phyloP scores from a whole-genome alignment of 2,797 vertebrate species.

The Squalus acanthias region DNA sequence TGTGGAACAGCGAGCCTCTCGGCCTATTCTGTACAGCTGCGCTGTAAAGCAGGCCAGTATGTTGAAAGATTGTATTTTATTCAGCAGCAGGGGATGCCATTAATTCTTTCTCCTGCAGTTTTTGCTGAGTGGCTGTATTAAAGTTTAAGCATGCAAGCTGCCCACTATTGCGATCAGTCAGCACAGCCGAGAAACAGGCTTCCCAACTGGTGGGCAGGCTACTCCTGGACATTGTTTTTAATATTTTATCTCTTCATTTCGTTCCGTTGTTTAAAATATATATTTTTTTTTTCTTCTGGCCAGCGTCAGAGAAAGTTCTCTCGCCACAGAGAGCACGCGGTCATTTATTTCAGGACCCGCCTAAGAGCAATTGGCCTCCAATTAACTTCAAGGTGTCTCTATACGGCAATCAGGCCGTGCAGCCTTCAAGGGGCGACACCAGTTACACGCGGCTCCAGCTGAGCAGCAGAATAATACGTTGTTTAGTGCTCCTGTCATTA shows the following conservation, averaged over 20 bases:
- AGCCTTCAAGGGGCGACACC: background rate
- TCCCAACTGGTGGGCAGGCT: background rate
- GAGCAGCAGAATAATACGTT: background rate
- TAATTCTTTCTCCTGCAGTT: constrained; percentile 28
- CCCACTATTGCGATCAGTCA: background rate
- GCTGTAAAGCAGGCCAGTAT: background rate
- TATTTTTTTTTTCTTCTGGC: background rate
- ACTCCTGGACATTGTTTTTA: background rate
- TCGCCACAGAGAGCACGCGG: background rate
- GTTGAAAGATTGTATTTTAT: constrained; percentile 25
- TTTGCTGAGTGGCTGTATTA: constrained; percentile 24
- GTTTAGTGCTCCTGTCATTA: background rate
- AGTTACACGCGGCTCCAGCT: background rate
- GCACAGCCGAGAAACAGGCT: background rate
- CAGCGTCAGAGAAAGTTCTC: background rate
- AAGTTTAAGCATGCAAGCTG: constrained; percentile 16
- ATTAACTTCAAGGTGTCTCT: background rate
- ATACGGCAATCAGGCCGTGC: background rate
- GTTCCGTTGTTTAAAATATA: background rate
- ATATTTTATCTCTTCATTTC: background rate
- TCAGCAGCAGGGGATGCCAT: constrained; percentile 25
- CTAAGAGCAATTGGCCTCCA: background rate
- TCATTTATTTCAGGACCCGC: background rate
- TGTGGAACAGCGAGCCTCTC: background rate
- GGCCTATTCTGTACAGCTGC: constrained; percentile 20